phyloP scores from a whole-genome alignment of 2,113 vertebrate species.

The Synodontis membranacea region DNA sequence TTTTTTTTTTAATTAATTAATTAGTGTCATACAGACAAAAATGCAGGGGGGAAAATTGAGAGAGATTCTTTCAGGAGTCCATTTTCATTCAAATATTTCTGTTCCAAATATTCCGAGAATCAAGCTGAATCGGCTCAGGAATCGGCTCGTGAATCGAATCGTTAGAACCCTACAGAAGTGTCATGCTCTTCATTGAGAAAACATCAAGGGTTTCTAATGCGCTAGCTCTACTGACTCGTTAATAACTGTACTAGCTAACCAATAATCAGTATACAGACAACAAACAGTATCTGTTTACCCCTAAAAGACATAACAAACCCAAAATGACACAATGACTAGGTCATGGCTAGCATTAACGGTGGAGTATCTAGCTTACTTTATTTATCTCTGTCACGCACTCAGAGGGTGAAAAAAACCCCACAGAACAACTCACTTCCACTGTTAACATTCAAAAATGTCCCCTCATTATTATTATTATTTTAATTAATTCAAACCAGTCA shows the following conservation, averaged over 20 bases:
- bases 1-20: too few relatives aligned
- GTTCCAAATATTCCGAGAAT: too few relatives aligned
- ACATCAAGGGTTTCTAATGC: background rate
- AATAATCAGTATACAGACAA: background rate
- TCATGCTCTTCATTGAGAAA: background rate
- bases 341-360: background rate
- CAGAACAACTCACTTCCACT: background rate
- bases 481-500: background rate
- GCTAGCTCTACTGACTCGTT: too few relatives aligned
- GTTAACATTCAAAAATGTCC: background rate
- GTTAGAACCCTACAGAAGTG: background rate
- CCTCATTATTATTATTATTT: background rate
- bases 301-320: background rate
- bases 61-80: too few relatives aligned
- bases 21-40: too few relatives aligned
- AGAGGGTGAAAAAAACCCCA: too few relatives aligned
- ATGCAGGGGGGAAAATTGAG: too few relatives aligned
- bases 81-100: too few relatives aligned
- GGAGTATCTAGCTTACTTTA: background rate
- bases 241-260: background rate
- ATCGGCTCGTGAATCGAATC: background rate
- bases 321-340: background rate
- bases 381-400: background rate
- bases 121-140: background rate
- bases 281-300: background rate